These are phyloP conservation scores for Scytalopus superciliaris DNA, from an alignment of 2,113 vertebrate species.

Conservation along the genomic window DNA sequence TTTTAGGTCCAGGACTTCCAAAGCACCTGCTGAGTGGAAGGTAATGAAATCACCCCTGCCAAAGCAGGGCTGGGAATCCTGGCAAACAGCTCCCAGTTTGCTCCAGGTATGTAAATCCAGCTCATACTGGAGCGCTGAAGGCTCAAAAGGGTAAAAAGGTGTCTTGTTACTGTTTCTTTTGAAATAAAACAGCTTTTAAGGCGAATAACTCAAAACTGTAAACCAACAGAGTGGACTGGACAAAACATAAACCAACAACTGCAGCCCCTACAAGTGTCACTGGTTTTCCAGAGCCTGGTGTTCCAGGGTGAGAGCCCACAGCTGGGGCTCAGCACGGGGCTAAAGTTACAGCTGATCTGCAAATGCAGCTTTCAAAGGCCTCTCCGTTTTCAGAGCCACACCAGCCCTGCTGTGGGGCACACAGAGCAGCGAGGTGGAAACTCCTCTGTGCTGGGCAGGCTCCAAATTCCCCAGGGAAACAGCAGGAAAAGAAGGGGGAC, in stretches of 20 bases:
- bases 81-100: not conserved
- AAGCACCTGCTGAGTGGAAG: slow-evolving; percentile 63
- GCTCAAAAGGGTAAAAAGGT: no score
- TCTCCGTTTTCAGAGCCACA: not conserved
- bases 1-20: not conserved
- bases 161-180: not conserved
- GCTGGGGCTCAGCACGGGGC: not conserved
- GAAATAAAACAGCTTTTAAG: not conserved
- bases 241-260: not conserved
- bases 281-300: not conserved
- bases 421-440: not conserved
- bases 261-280: rapidly evolving
- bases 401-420: not conserved
- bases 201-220: not conserved
- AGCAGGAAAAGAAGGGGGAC: not conserved
- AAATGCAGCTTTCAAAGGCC: not conserved
- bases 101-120: not conserved
- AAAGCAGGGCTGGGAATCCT: not conserved
- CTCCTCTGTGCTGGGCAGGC: no score
- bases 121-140: not conserved
- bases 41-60: slow-evolving; percentile 49
- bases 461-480: rapidly evolving
- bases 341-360: not conserved
- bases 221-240: rapidly evolving
- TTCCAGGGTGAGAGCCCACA: not conserved